Evolutionary conservation across 1,140 invertebrate species (phyloP), one percentile per base, ranked within the genome.

Genomic region (Homarus americanus): DNA sequence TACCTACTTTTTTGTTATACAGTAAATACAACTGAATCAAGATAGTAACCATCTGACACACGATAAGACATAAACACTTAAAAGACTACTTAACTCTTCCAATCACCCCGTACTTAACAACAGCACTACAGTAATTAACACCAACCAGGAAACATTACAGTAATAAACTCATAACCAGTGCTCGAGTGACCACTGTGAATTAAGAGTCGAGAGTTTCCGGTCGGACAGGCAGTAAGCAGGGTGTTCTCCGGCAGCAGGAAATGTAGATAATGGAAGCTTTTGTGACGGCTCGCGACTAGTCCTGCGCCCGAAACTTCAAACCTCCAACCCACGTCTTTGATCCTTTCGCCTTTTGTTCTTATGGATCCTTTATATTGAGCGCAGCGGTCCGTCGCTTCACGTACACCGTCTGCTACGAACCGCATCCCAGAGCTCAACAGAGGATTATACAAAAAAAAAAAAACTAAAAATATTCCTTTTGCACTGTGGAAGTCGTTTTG

Each of bases 281-380:
- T 58, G 53, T 58, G 53, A 20, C 24, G 53, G 53, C 53, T 58
- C 24, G 53, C 20, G n/a, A 78, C 24, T 28, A 20, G 40, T 32
- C 76, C 82, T 75, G 63, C 9, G 12, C 12, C 20, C 66, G 1
- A 15, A 38, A 72, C 82, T 72, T 72, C 82, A 58, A 58, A 40
- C 73, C 73, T 63, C 32, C 85, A 49, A 12, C 53, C 41, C n/a
- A 7, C 32, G n/a, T 24, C 85, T 66, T 87, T 87, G 73, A 66
- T 66, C 72, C 49, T 34, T 78, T 78, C 40, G 38, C n/a, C 63
- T 53, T 76, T 78, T 87, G 44, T 72, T 63, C 75, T 78, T 78
- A 36, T 44, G 34, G 73, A 78, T 53, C 34, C 85, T 76, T 79
- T 36, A 79, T 87, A 78, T 44, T 63, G 73, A 66, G 75, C 75